Percentiles rank a stretch among this genome's conserved stretches.
Conservation (phyloP, 2,888 invertebrate species). For the Zaprionus obscuricornis region DNA sequence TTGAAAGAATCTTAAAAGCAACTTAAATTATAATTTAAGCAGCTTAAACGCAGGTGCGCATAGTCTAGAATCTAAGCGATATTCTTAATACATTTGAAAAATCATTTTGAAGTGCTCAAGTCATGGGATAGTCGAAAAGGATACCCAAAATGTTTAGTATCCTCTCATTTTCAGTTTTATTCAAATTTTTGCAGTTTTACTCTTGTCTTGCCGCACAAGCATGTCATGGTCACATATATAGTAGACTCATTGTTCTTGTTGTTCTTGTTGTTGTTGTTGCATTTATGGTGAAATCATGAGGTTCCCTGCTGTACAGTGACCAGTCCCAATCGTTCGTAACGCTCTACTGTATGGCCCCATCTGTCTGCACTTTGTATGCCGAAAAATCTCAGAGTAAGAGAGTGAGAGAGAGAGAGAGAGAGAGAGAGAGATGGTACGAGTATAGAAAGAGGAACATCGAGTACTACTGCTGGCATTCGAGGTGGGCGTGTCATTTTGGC, state of each 20-base stretch:
- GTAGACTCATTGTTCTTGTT: constrained; percentile 18
- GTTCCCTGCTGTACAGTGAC: constrained; percentile 74
- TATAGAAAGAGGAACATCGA: too few species aligned
- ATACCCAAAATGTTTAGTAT: constrained; percentile 4
- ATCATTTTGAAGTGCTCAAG: background rate
- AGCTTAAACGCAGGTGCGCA: background rate
- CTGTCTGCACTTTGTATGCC: constrained; percentile 53
- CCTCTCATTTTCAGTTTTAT: constrained; percentile 35
- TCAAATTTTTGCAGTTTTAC: constrained; percentile 40
- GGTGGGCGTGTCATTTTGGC: constrained; percentile 70
- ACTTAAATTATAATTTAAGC: background rate
- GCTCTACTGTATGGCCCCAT: constrained; percentile 12
- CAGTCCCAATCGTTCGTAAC: constrained; percentile 34
- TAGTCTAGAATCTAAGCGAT: background rate
- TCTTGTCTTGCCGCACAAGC: constrained; percentile 51
- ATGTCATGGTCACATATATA: constrained; percentile 41
- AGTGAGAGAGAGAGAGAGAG: constrained; percentile 14
- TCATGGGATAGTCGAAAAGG: background rate
- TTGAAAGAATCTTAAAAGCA: too few species aligned
- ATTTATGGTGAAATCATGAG: constrained; percentile 82
- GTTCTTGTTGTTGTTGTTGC: constrained; percentile 58
- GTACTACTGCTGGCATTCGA: too few species aligned
- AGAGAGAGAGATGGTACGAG: too few species aligned
- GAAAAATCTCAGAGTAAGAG: constrained; percentile 27
- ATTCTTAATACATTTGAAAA: background rate